Evolutionary conservation across 2,888 invertebrate genomes (phyloP).

Genomic region (Stomorhina lunata): DNA sequence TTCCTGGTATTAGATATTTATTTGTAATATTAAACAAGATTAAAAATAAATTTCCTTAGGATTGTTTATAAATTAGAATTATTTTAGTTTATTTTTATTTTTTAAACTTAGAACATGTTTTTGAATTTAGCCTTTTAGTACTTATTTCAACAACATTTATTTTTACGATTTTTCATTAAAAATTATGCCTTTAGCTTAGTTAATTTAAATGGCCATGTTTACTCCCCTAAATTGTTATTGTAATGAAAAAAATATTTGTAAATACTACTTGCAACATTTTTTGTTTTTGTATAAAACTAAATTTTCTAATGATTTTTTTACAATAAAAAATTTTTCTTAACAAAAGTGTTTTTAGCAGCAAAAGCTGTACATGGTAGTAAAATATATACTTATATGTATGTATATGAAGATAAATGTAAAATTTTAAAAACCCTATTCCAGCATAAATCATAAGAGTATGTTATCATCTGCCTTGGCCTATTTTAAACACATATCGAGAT

Average conservation of each 20-base stretch:
- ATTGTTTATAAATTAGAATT: not conserved
- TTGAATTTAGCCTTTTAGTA: not conserved
- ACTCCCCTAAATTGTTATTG: not conserved
- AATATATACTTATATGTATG: no score
- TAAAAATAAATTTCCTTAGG: no score
- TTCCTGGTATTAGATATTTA: no score
- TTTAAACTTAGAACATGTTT: not conserved
- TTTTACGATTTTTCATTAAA: slow-evolving; percentile 53
- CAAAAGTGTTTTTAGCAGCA: not conserved
- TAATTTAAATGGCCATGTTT: slow-evolving; percentile 50
- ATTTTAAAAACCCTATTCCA: no score
- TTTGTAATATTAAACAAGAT: no score
- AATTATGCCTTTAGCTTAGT: slow-evolving; percentile 41
- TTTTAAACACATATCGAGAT: no score
- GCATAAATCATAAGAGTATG: no score
- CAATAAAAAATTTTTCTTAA: not conserved
- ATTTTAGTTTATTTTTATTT: not conserved
- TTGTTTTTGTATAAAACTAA: slow-evolving; percentile 2
- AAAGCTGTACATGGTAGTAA: no score
- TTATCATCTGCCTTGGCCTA: no score
- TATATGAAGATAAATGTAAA: no score
- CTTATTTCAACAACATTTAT: slow-evolving; percentile 27
- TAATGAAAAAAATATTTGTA: not conserved
- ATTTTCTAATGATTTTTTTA: slow-evolving; percentile 49
- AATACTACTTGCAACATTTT: not conserved